A percentile compares a stretch with the other conserved stretches of the same genome.
These are phyloP conservation scores for Epizoanthus ramosus DNA, from an alignment of 92 coral and sea anemone species.

Conservation along the genomic window DNA sequence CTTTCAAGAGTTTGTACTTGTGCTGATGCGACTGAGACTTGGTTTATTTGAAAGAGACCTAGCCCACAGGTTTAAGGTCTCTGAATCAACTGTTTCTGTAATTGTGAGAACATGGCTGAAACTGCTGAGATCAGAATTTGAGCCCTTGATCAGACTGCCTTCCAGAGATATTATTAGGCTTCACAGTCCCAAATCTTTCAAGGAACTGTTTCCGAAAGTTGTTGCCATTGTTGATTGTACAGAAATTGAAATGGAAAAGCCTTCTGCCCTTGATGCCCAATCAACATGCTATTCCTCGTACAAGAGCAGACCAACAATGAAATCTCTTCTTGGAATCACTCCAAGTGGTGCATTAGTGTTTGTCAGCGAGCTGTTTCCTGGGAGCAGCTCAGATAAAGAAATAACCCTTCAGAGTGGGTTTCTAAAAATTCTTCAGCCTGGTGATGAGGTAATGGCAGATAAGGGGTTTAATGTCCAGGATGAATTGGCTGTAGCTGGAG, in stretches of 20 bases:
- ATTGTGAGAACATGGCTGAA: slow-evolving; percentile 53
- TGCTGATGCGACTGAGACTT: slow-evolving; percentile 50
- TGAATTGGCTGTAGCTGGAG: slow-evolving; percentile 47
- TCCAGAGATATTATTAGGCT: slow-evolving; percentile 31
- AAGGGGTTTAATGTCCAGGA: slow-evolving; percentile 41
- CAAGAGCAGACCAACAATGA: slow-evolving; percentile 53
- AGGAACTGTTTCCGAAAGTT: slow-evolving; percentile 46
- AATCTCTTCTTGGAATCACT: slow-evolving; percentile 48
- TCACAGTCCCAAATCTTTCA: slow-evolving; percentile 48
- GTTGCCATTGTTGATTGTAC: slow-evolving; percentile 27
- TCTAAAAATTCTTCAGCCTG: slow-evolving; percentile 11
- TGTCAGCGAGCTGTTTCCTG: slow-evolving; percentile 54
- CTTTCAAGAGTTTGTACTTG: slow-evolving; percentile 54
- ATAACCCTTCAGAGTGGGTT: slow-evolving; percentile 48
- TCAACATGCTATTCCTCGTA: slow-evolving; percentile 51
- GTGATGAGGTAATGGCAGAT: slow-evolving; percentile 44
- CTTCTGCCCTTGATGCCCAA: slow-evolving; percentile 37
- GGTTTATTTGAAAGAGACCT: slow-evolving; percentile 63
- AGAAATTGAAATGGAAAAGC: slow-evolving; percentile 47
- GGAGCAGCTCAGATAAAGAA: slow-evolving; percentile 53
- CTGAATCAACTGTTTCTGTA: slow-evolving; percentile 42
- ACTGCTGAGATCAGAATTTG: slow-evolving; percentile 48
- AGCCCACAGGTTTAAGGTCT: slow-evolving; percentile 52
- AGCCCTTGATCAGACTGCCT: slow-evolving; percentile 46
- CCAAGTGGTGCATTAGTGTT: slow-evolving; percentile 52